Evolutionary conservation across 2,888 invertebrate species (phyloP).

Genomic region (Cyclophora albipunctata): DNA sequence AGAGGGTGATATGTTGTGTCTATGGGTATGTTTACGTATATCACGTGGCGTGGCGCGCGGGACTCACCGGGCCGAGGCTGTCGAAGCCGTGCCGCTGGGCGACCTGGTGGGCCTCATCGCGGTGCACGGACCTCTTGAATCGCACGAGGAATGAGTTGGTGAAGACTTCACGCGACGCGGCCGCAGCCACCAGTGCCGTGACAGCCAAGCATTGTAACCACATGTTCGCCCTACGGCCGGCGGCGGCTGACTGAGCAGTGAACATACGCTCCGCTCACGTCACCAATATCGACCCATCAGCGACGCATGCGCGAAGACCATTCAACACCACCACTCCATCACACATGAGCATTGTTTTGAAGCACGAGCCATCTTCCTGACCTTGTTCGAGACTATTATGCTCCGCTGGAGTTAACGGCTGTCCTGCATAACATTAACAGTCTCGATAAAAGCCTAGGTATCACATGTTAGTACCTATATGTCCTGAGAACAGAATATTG

Average conservation of each 20-base stretch:
- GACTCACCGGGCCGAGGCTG: slow-evolving; percentile 94
- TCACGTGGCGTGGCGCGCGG: slow-evolving; percentile 47
- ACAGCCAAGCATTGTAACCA: slow-evolving; percentile 66
- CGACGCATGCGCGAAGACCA: slow-evolving; percentile 55
- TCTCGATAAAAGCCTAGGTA: slow-evolving; percentile 22
- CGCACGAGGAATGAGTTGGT: slow-evolving; percentile 97
- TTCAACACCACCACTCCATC: slow-evolving; percentile 41
- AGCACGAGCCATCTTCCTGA: slow-evolving; percentile 20
- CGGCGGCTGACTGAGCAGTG: slow-evolving; percentile 63
- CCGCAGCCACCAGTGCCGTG: slow-evolving; percentile 55
- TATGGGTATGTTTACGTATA: slow-evolving; percentile 59
- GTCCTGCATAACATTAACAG: slow-evolving; percentile 20
- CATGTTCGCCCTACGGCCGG: slow-evolving; percentile 61
- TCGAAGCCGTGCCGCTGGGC: slow-evolving; percentile 94
- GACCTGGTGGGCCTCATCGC: slow-evolving; percentile 84
- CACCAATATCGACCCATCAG: slow-evolving; percentile 60
- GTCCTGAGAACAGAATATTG: slow-evolving; percentile 9
- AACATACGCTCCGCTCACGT: slow-evolving; percentile 47
- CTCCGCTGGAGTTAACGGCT: slow-evolving; percentile 15
- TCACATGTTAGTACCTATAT: slow-evolving; percentile 1
- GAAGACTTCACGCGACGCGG: slow-evolving; percentile 81
- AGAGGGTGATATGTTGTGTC: slow-evolving; percentile 2
- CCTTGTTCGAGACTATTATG: slow-evolving; percentile 21
- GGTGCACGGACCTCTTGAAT: slow-evolving; percentile 85
- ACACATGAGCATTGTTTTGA: slow-evolving; percentile 43